phyloP scores from a whole-genome alignment of 2,113 vertebrate species.

The Petromus typicus region DNA sequence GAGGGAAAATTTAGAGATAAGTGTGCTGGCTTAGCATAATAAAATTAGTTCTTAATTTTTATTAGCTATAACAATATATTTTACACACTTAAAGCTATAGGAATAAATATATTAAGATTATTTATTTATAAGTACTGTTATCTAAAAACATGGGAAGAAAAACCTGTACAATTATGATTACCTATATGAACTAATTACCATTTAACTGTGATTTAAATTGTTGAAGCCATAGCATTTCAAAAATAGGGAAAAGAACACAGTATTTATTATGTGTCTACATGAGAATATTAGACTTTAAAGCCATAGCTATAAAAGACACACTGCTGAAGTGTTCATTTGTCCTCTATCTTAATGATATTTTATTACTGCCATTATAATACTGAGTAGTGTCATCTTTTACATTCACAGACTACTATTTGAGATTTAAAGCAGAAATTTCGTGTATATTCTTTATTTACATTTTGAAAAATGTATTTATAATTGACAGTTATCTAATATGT shows the following conservation, averaged over 20 bases:
- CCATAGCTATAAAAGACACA: background rate
- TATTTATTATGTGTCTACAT: background rate
- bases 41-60: constrained; percentile 36
- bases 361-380: constrained; percentile 27
- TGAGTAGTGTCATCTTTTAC: constrained; percentile 38
- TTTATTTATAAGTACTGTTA: constrained; percentile 5
- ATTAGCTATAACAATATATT: background rate
- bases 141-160: constrained; percentile 24
- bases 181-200: background rate
- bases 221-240: background rate
- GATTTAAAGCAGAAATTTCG: constrained; percentile 60
- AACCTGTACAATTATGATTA: background rate
- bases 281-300: background rate
- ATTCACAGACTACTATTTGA: constrained; percentile 59
- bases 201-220: constrained; percentile 10
- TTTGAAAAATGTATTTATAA: constrained; percentile 74
- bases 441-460: constrained; percentile 60
- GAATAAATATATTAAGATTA: constrained; percentile 16
- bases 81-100: background rate
- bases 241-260: background rate
- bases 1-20: background rate
- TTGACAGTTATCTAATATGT: constrained; percentile 40
- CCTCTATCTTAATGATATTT: constrained; percentile 36
- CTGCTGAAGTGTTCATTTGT: background rate
- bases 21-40: background rate